Evolutionary conservation across 2,797 vertebrate species (phyloP).

Genomic region (Craterocephalus amniculus): DNA sequence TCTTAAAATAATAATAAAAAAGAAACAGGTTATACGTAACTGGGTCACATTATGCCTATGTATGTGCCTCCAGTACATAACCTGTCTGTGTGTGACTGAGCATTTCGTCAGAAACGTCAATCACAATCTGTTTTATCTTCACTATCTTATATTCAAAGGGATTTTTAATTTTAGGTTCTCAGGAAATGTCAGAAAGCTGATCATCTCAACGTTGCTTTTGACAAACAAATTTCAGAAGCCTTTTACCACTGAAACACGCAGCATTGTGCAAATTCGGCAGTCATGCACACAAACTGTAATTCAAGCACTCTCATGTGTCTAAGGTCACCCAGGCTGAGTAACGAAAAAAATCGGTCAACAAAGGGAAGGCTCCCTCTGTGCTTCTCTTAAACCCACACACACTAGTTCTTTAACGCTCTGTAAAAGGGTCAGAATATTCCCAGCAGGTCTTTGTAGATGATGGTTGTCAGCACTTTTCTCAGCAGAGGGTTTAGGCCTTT

Average conservation of each 20-base stretch:
- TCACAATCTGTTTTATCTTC: conserved; percentile 11
- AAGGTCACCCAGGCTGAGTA: conserved; percentile 31
- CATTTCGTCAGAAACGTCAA: conserved; percentile 17
- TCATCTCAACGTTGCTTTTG: conserved; percentile 9
- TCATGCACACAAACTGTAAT: conserved; percentile 18
- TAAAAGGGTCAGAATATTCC: conserved; percentile 68
- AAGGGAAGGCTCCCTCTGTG: conserved; percentile 29
- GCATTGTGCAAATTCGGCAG: conserved; percentile 4
- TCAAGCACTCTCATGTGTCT: conserved; percentile 27
- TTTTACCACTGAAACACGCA: neutral
- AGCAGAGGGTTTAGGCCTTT: conserved; percentile 71
- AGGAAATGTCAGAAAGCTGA: conserved; percentile 24
- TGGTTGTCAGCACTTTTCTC: conserved; percentile 76
- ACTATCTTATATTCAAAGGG: conserved; percentile 12
- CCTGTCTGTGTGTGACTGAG: conserved; percentile 8
- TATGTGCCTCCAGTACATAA: conserved; percentile 1
- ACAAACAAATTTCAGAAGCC: conserved; percentile 1
- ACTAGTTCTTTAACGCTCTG: conserved; percentile 28
- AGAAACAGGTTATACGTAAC: too few relatives aligned
- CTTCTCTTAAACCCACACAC: conserved; percentile 33
- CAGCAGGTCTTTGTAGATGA: conserved; percentile 69
- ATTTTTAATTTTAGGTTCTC: conserved; percentile 24
- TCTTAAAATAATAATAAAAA: neutral
- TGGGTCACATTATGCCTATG: neutral
- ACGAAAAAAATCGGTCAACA: conserved; percentile 50